These are phyloP conservation scores for Leptobrachium leishanense DNA, from an alignment of 2,113 vertebrate species.

Conservation along the genomic window DNA sequence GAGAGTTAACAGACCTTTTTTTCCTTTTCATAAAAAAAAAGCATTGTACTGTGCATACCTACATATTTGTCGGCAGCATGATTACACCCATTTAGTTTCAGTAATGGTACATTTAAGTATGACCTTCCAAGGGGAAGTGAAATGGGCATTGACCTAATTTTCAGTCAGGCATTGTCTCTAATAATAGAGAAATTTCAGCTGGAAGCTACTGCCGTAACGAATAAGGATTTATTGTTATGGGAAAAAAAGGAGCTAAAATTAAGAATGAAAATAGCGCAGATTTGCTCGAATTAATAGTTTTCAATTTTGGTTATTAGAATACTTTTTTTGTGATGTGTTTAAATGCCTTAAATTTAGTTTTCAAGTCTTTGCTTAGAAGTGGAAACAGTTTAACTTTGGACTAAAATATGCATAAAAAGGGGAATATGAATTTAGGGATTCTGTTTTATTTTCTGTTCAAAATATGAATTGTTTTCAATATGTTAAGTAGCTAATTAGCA, in stretches of 20 bases:
- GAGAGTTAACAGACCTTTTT: constrained; percentile 19
- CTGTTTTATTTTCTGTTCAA: too few relatives aligned
- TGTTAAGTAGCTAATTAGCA: too few relatives aligned
- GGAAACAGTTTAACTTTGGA: too few relatives aligned
- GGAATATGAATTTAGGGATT: too few relatives aligned
- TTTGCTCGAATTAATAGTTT: constrained; percentile 9
- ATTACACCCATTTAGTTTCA: constrained; percentile 46
- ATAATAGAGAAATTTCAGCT: constrained; percentile 46
- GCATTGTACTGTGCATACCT: constrained; percentile 31
- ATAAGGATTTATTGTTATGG: constrained; percentile 40
- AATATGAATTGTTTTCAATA: too few relatives aligned
- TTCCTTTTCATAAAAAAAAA: neutral
- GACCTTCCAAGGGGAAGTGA: constrained; percentile 45
- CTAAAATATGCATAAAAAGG: too few relatives aligned
- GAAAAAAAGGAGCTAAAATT: constrained; percentile 11
- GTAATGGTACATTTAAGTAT: constrained; percentile 41
- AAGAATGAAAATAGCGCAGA: constrained; percentile 30
- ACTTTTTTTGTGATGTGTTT: neutral
- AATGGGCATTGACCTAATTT: constrained; percentile 47
- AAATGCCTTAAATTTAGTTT: too few relatives aligned
- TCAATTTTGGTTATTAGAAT: neutral
- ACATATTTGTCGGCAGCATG: constrained; percentile 43
- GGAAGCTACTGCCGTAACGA: constrained; percentile 42
- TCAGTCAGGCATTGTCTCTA: constrained; percentile 40
- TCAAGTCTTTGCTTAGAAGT: too few relatives aligned